Evolutionary conservation across 37 sponge, comb jelly and placozoan genomes (phyloP).

Genomic region (Chondrilla cf. caribensis): DNA sequence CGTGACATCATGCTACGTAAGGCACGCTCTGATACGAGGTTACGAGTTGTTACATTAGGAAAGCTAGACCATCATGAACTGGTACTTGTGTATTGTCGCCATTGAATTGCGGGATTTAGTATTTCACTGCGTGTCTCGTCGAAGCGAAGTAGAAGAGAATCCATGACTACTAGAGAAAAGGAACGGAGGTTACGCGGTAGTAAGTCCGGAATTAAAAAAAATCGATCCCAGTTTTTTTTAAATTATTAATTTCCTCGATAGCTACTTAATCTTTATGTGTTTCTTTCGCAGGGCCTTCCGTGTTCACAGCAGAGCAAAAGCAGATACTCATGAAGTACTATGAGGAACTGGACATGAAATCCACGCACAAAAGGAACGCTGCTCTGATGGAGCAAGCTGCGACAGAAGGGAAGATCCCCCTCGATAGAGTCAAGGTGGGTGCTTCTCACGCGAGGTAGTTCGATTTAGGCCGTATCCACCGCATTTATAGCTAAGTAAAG

Average conservation of each 20-base stretch:
- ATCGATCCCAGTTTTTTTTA: background rate
- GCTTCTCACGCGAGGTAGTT: no score
- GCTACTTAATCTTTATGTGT: no score
- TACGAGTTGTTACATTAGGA: no score
- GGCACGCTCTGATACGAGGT: no score
- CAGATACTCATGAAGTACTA: constrained; percentile 56
- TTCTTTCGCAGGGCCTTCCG: constrained; percentile 27
- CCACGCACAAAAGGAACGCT: constrained; percentile 72
- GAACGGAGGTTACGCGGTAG: background rate
- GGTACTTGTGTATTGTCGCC: no score
- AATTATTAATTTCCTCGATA: no score
- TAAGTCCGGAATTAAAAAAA: background rate
- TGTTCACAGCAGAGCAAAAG: constrained; percentile 62
- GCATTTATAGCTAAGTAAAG: no score
- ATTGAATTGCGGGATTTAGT: no score
- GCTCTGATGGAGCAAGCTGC: constrained; percentile 63
- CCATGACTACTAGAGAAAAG: background rate
- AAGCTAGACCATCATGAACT: no score
- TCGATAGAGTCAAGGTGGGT: constrained; percentile 77
- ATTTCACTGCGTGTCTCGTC: no score
- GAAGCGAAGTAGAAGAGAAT: background rate
- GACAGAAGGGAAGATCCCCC: constrained; percentile 50
- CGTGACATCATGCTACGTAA: no score
- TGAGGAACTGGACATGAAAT: constrained; percentile 87
- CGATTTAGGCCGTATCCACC: no score